A percentile compares a stretch with the other conserved stretches of the same genome.
phyloP scores from a whole-genome alignment of 2,797 vertebrate genomes.

The Pogonophryne albipinna region DNA sequence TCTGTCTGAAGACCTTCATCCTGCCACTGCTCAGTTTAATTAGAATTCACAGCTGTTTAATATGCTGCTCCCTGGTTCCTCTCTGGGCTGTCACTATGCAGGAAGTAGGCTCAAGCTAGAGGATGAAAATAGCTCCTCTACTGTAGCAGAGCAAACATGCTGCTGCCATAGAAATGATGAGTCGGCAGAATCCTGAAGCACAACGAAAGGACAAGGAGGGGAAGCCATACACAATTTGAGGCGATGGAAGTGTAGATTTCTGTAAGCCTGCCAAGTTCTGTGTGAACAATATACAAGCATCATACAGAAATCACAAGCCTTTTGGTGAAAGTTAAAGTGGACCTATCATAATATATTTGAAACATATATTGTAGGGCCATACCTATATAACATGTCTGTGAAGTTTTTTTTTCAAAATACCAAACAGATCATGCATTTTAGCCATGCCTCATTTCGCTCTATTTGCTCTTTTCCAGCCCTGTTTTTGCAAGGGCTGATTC shows the following conservation, averaged over 20 bases:
- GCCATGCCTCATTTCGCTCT: too few species aligned
- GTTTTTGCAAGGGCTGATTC: too few species aligned
- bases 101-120: constrained; percentile 26
- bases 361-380: too few species aligned
- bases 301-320: not conserved
- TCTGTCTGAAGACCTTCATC: not conserved
- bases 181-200: constrained; percentile 68
- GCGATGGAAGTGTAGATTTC: constrained; percentile 14
- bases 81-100: constrained; percentile 44
- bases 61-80: constrained; percentile 35
- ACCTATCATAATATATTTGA: too few species aligned
- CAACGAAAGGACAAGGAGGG: constrained; percentile 61
- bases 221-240: constrained; percentile 26
- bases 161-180: constrained; percentile 69
- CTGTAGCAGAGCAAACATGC: constrained; percentile 47
- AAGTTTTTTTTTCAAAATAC: too few species aligned
- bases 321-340: not conserved
- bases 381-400: too few species aligned
- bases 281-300: not conserved
- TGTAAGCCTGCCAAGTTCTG: constrained; percentile 8
- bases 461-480: too few species aligned
- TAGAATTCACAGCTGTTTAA: constrained; percentile 50
- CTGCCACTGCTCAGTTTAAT: not conserved
- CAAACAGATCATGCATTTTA: too few species aligned
- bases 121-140: constrained; percentile 57